A percentile compares a stretch with the other conserved stretches of the same genome.
Conservation (phyloP, 1,140 invertebrate species). For the Sweltsa coloradensis region DNA sequence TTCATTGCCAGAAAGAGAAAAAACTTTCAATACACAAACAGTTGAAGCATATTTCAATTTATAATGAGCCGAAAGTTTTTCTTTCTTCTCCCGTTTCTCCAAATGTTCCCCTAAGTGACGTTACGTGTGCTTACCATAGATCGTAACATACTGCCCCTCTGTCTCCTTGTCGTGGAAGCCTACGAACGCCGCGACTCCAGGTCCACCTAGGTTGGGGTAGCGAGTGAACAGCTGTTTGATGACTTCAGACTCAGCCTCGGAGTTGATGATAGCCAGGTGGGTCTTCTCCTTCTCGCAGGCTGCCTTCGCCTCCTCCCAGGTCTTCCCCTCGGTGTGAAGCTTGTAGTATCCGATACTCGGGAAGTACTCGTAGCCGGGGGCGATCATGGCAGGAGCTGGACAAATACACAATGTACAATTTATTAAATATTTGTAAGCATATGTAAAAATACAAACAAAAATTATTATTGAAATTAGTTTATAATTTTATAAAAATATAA, state of each 20-base stretch:
- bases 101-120: too few relatives aligned
- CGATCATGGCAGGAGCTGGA: too few relatives aligned
- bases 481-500: too few relatives aligned
- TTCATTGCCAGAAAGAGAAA: too few relatives aligned
- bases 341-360: neutral
- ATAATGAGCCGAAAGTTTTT: too few relatives aligned
- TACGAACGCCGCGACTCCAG: neutral
- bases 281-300: neutral
- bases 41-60: too few relatives aligned
- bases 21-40: too few relatives aligned
- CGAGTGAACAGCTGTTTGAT: neutral
- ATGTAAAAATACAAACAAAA: too few relatives aligned
- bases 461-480: too few relatives aligned
- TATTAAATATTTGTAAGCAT: too few relatives aligned
- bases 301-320: constrained; percentile 4
- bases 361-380: neutral
- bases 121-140: neutral
- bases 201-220: neutral
- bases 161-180: neutral
- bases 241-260: neutral
- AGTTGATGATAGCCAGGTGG: neutral
- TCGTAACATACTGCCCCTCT: neutral
- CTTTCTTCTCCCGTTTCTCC: too few relatives aligned
- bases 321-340: neutral
- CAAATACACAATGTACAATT: too few relatives aligned